Conservation (phyloP, 2,888 invertebrate species). For the Dendrolimus pini region DNA sequence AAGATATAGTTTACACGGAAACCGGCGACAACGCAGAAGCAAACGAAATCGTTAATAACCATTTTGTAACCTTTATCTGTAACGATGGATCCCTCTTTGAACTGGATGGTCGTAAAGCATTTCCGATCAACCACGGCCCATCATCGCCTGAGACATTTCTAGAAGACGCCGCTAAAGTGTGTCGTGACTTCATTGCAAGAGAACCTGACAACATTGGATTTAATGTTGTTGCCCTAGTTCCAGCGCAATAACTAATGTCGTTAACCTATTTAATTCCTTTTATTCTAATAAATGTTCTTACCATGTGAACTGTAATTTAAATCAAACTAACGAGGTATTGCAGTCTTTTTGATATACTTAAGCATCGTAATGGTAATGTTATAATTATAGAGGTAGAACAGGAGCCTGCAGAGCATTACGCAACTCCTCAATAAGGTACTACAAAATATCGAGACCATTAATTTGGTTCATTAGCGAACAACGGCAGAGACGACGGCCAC, state of each 20-base stretch:
- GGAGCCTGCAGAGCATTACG: conserved; percentile 27
- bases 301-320: conserved; percentile 1
- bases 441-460: conserved; percentile 53
- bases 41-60: conserved; percentile 85
- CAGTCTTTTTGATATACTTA: conserved; percentile 4
- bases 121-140: conserved; percentile 88
- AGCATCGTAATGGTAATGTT: neutral
- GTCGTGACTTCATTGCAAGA: conserved; percentile 88
- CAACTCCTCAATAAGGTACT: conserved; percentile 45
- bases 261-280: conserved; percentile 6
- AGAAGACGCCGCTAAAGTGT: conserved; percentile 88
- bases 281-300: conserved; percentile 1
- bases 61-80: conserved; percentile 92
- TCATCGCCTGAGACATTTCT: conserved; percentile 84
- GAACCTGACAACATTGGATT: conserved; percentile 93
- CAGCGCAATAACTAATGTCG: conserved; percentile 37
- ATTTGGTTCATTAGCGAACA: conserved; percentile 51
- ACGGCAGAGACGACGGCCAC: conserved; percentile 32
- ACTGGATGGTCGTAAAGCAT: conserved; percentile 80
- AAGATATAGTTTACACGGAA: conserved; percentile 86
- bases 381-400: neutral
- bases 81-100: conserved; percentile 89
- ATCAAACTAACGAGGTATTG: neutral
- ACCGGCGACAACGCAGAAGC: conserved; percentile 82
- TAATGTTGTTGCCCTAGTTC: conserved; percentile 88